phyloP scores from a whole-genome alignment of 2,113 vertebrate genomes.

The Perca fluviatilis region DNA sequence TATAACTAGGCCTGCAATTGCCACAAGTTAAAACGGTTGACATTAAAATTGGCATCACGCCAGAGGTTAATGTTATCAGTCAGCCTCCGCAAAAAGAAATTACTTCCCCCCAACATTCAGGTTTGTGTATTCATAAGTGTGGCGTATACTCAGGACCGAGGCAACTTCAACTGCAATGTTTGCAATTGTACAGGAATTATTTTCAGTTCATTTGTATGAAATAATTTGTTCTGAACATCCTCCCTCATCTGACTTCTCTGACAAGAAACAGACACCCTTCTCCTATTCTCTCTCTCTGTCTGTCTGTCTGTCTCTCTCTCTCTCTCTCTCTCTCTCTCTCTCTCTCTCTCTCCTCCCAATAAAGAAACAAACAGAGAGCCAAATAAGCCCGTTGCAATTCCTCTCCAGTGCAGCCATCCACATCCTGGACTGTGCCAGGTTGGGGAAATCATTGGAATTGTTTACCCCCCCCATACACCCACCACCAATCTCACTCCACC shows the following conservation, averaged over 20 bases:
- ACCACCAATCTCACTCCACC: constrained; percentile 19
- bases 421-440: constrained; percentile 82
- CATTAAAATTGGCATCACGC: constrained; percentile 67
- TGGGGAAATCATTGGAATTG: constrained; percentile 83
- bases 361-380: constrained; percentile 80
- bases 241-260: constrained; percentile 68
- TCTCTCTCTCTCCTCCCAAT: constrained; percentile 70
- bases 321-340: constrained; percentile 33
- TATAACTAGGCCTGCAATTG: constrained; percentile 46
- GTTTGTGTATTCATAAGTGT: constrained; percentile 43
- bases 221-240: constrained; percentile 75
- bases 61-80: constrained; percentile 66
- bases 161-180: constrained; percentile 65
- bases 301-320: constrained; percentile 31
- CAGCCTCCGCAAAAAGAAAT: constrained; percentile 46
- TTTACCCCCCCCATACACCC: constrained; percentile 59
- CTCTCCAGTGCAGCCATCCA: constrained; percentile 84
- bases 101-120: constrained; percentile 14
- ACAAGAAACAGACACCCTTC: constrained; percentile 71
- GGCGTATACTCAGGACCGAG: constrained; percentile 23
- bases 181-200: constrained; percentile 69
- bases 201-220: constrained; percentile 72
- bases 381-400: constrained; percentile 79
- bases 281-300: not conserved
- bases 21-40: constrained; percentile 62